These are phyloP conservation scores for Corythornis vintsioides DNA, from an alignment of 2,113 vertebrate species.

Conservation along the genomic window DNA sequence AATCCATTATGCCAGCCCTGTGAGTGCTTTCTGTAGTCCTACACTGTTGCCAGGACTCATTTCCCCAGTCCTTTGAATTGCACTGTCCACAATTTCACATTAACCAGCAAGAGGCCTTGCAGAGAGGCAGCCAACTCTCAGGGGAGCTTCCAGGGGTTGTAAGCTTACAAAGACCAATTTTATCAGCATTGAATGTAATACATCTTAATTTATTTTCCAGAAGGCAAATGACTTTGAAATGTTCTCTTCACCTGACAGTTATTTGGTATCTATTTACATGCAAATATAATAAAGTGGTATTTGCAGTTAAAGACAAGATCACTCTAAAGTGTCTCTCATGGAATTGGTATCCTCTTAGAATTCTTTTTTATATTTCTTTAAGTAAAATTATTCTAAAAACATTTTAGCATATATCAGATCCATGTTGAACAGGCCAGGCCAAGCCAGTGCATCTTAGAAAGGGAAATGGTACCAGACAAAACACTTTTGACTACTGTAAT, in stretches of 20 bases:
- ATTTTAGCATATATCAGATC: background rate
- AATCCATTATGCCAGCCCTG: background rate
- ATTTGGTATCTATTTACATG: background rate
- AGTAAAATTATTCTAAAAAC: background rate
- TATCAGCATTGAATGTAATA: background rate
- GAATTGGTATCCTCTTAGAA: background rate
- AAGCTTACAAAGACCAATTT: background rate
- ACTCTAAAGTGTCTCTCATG: background rate
- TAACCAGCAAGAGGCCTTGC: background rate
- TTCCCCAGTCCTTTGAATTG: background rate
- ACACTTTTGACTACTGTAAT: background rate
- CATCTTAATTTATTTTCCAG: background rate
- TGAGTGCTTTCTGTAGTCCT: background rate
- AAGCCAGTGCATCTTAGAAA: background rate
- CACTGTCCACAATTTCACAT: background rate
- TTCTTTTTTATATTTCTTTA: background rate
- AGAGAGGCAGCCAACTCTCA: background rate
- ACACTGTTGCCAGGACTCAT: background rate
- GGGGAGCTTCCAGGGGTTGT: background rate
- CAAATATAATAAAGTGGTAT: slow-evolving; percentile 3
- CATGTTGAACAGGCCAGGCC: background rate
- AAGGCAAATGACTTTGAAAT: background rate
- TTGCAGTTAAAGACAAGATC: slow-evolving; percentile 8
- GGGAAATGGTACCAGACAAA: background rate
- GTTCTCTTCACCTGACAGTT: background rate